Conservation (phyloP, 2,797 vertebrate genomes). For the Pseudomugil tenellus region DNA sequence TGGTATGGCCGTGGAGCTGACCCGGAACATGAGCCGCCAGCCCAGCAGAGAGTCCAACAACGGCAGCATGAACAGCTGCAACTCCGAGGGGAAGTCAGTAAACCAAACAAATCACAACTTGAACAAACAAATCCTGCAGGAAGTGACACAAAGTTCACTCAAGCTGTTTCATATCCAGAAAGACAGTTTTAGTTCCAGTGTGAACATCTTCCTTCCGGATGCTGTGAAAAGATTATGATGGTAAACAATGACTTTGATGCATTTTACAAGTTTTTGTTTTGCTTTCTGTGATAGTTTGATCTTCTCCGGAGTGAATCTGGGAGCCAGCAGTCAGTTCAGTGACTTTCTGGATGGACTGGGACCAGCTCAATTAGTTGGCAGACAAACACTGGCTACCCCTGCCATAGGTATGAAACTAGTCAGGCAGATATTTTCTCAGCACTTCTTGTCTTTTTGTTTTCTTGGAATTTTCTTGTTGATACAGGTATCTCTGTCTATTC, state of each 20-base stretch:
- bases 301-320: slow-evolving; percentile 94
- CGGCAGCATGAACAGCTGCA: slow-evolving; percentile 96
- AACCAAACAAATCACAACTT: not conserved
- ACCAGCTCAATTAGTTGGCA: slow-evolving; percentile 94
- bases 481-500: too few species aligned
- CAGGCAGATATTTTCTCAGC: not conserved
- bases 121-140: too few species aligned
- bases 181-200: not conserved
- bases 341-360: slow-evolving; percentile 97
- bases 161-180: not conserved
- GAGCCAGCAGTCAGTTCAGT: slow-evolving; percentile 96
- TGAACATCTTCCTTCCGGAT: too few species aligned
- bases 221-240: too few species aligned
- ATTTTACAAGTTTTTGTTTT: slow-evolving; percentile 9
- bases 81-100: slow-evolving; percentile 97
- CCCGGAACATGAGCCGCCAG: slow-evolving; percentile 94
- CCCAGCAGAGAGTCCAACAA: slow-evolving; percentile 96
- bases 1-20: slow-evolving; percentile 93
- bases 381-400: slow-evolving; percentile 96
- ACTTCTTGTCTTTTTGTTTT: not conserved
- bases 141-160: too few species aligned
- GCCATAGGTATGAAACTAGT: slow-evolving; percentile 87
- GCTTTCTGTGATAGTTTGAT: slow-evolving; percentile 84
- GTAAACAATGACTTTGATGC: too few species aligned
- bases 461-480: not conserved